These are phyloP conservation scores for Cheilosia urbana DNA, from an alignment of 2,888 invertebrate genomes.

Conservation along the genomic window DNA sequence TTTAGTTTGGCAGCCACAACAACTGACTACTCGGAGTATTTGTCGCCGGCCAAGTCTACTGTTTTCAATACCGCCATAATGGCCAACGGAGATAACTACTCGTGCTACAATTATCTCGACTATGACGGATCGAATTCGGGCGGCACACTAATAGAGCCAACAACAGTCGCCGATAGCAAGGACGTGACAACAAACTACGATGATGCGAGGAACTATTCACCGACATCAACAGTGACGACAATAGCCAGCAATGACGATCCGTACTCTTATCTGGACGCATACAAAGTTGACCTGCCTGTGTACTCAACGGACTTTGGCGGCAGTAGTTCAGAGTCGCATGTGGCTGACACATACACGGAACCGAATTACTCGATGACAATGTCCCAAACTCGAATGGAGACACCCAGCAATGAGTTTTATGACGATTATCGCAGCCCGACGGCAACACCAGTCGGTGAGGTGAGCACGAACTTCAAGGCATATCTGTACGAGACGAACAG, in stretches of 20 bases:
- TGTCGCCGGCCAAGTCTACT: slow-evolving; percentile 39
- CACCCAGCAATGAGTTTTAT: slow-evolving; percentile 52
- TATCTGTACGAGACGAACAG: slow-evolving; percentile 68
- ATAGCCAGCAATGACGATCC: slow-evolving; percentile 67
- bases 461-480: slow-evolving; percentile 56
- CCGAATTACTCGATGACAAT: slow-evolving; percentile 60
- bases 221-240: slow-evolving; percentile 63
- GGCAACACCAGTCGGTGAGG: slow-evolving; percentile 43
- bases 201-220: slow-evolving; percentile 59
- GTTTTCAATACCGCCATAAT: slow-evolving; percentile 31
- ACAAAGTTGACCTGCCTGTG: slow-evolving; percentile 62
- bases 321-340: slow-evolving; percentile 45
- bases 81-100: slow-evolving; percentile 24
- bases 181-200: slow-evolving; percentile 23
- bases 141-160: slow-evolving; percentile 8
- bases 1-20: slow-evolving; percentile 52
- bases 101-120: slow-evolving; percentile 46
- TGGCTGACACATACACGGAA: slow-evolving; percentile 53
- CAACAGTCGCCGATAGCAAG: slow-evolving; percentile 2
- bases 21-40: slow-evolving; percentile 67
- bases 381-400: slow-evolving; percentile 46
- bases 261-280: slow-evolving; percentile 60
- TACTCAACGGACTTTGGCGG: slow-evolving; percentile 57
- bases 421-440: slow-evolving; percentile 62
- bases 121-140: slow-evolving; percentile 47